Conservation (phyloP, 1,140 invertebrate genomes). For the Musca vetustissima region DNA sequence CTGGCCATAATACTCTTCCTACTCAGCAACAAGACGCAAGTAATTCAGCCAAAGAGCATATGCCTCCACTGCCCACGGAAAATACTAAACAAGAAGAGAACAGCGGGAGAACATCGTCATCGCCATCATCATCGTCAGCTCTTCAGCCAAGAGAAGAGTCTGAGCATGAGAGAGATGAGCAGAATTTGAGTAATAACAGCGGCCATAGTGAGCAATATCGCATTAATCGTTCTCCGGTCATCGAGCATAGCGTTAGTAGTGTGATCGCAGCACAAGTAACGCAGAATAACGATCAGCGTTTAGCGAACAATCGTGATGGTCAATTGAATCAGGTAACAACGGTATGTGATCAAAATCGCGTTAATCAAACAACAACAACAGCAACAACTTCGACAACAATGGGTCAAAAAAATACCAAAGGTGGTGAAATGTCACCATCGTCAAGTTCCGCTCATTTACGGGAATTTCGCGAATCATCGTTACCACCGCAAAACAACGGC, state of each 20-base stretch:
- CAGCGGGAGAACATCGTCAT: not conserved
- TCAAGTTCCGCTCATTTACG: conserved; percentile 42
- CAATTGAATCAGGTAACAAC: conserved; percentile 7
- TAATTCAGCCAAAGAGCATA: not conserved
- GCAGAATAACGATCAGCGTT: conserved; percentile 3
- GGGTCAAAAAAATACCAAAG: conserved; percentile 49
- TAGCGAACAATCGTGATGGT: not conserved
- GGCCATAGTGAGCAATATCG: not conserved
- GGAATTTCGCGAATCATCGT: conserved; percentile 48
- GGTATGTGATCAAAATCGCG: not conserved
- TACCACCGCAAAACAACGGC: conserved; percentile 19
- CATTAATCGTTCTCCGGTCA: conserved; percentile 17
- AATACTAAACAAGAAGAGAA: not conserved
- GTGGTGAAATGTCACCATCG: conserved; percentile 30
- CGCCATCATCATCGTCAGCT: not conserved
- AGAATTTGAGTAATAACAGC: not conserved
- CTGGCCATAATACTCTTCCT: conserved; percentile 17
- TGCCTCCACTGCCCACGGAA: not conserved
- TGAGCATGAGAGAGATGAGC: not conserved
- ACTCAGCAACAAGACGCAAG: conserved; percentile 7
- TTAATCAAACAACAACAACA: conserved; percentile 13
- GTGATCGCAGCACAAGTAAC: conserved; percentile 2
- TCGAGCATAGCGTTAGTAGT: not conserved
- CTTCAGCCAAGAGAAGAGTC: not conserved
- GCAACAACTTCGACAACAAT: conserved; percentile 30